phyloP scores from a whole-genome alignment of 2,113 vertebrate genomes.

The Guaruba guarouba region DNA sequence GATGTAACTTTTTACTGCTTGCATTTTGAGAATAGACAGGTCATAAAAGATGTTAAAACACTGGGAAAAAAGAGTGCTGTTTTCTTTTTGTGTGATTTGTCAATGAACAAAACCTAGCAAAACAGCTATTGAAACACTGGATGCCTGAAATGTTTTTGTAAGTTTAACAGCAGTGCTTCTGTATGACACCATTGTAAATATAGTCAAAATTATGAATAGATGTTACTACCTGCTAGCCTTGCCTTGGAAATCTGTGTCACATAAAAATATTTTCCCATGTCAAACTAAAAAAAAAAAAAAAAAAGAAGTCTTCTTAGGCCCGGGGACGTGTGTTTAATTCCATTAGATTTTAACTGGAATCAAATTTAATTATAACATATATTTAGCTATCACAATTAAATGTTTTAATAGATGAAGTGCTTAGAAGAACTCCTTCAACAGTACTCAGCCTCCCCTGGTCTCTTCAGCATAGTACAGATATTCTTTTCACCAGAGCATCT shows the following conservation, averaged over 20 bases:
- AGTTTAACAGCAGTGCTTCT: not conserved
- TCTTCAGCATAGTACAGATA: not conserved
- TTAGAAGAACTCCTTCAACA: not conserved
- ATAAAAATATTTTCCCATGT: not conserved
- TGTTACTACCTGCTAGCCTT: not conserved
- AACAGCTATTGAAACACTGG: not conserved
- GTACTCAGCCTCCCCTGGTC: not conserved
- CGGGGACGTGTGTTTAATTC: not conserved
- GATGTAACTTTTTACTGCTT: not conserved
- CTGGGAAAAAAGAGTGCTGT: not conserved
- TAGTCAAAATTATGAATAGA: not conserved
- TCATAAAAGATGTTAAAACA: slow-evolving; percentile 24
- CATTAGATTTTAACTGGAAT: not conserved
- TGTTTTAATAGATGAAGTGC: not conserved
- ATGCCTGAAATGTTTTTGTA: not conserved
- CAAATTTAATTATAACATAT: not conserved
- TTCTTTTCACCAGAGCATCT: not conserved
- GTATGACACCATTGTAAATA: not conserved
- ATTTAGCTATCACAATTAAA: not conserved
- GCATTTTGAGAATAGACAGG: not conserved
- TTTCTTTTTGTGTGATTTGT: not conserved
- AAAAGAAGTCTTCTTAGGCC: not conserved
- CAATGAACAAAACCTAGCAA: not conserved
- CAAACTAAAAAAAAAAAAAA: not conserved
- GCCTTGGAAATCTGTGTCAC: not conserved